Evolutionary conservation across 2,888 invertebrate species (phyloP), one percentile per base, ranked within the genome.

Genomic region (Dyspetes luteomarginatus): DNA sequence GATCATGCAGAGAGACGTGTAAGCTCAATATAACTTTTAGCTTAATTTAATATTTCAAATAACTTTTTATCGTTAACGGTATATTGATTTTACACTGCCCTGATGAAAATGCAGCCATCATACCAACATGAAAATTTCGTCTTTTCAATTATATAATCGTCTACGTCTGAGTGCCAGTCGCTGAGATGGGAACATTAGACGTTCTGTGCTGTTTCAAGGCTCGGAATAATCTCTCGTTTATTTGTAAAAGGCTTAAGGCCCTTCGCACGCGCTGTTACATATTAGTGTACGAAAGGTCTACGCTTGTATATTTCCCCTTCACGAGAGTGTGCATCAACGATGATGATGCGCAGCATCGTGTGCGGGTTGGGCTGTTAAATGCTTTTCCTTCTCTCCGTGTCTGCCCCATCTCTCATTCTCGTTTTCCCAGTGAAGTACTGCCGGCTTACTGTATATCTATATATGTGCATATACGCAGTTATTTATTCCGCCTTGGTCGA

Each of bases 401-500:
- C 75, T 71, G 79, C 43, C 56, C n/a, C 75, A 65, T 71, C 48
- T 69, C 79, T 64, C 69, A 50, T 50, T 65, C 78, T 50, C 56
- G 62, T 64, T 43, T 58, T 69, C 58, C 56, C 3, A 55, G 41
- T 52, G 56, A 64, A 17, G 52, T 68, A 52, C 43, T 62, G 1
- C 0, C 43, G 68, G 1, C 0, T 4, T 3, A 58, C 5, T 30
- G 58, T 45, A 45, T 36, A 45, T 22, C n/a, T 71, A 19, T 60
- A 48, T 48, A 48, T 52, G 52, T n/a, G 41, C 5, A 5, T 45
- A 26, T 41, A 43, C 43, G 45, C 48, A 80, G 64, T 75, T 75
- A 80, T 80, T 80, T 75, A 80, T 75, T 80, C 52, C 71, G 41
- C 74, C 69, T 17, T n/a, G 68, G 30, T 19, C 43, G 24, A 64